Evolutionary conservation across 2,888 invertebrate species (phyloP).

Genomic region (Dryococelus australis): DNA sequence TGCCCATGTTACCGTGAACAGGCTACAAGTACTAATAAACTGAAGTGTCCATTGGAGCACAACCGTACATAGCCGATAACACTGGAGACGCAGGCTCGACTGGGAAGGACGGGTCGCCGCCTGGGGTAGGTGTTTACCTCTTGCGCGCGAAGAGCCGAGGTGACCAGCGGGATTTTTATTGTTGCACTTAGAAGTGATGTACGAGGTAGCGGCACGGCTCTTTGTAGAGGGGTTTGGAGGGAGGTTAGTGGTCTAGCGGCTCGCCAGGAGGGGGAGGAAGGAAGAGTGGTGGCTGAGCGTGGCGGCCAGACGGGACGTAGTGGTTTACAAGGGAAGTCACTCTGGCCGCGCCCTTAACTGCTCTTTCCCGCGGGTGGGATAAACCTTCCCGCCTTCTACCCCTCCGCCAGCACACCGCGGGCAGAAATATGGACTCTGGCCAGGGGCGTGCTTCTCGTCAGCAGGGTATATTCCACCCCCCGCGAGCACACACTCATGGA

Average conservation of each 20-base stretch:
- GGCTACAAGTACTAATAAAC: no score
- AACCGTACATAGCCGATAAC: background rate
- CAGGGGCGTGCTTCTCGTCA: background rate
- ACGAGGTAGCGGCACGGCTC: background rate
- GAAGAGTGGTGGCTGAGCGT: background rate
- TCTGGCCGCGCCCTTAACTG: constrained; percentile 6
- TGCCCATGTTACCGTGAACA: no score
- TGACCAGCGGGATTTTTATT: constrained; percentile 16
- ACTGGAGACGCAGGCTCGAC: background rate
- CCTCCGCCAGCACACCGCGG: background rate
- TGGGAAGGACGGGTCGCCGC: no score
- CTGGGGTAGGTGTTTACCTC: background rate
- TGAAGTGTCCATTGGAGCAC: no score
- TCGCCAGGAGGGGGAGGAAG: background rate
- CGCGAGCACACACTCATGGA: no score
- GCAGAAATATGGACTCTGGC: background rate
- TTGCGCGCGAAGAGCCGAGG: background rate
- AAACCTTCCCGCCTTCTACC: background rate
- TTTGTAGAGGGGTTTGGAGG: background rate
- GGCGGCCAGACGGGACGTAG: background rate
- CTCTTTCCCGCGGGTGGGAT: constrained; percentile 16
- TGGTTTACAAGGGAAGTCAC: constrained; percentile 11
- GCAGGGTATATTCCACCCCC: no score
- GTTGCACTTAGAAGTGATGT: constrained; percentile 16
- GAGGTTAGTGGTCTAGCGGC: background rate